These are phyloP conservation scores for Trisateles emortualis DNA, from an alignment of 2,888 invertebrate genomes.

Conservation along the genomic window DNA sequence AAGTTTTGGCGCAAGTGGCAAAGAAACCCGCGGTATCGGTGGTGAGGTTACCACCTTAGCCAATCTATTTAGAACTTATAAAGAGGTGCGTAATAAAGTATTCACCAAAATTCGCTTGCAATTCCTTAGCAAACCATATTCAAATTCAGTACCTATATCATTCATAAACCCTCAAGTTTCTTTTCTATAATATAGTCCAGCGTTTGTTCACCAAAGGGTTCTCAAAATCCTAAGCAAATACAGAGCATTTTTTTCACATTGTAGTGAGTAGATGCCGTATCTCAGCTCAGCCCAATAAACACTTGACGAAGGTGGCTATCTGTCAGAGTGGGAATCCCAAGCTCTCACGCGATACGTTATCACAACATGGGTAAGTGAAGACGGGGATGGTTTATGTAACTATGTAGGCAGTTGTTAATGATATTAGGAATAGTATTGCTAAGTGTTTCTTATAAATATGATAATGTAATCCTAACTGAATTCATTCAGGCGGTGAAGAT, in stretches of 20 bases:
- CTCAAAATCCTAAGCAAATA: constrained; percentile 32
- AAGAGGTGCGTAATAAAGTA: too few species aligned
- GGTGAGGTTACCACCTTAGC: too few species aligned
- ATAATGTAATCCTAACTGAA: too few species aligned
- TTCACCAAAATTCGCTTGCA: not conserved
- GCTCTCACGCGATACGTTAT: constrained; percentile 26
- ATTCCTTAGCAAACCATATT: not conserved
- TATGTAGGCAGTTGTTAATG: not conserved
- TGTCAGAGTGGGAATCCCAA: constrained; percentile 24
- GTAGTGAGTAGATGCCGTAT: constrained; percentile 21
- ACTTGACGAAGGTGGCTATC: constrained; percentile 60
- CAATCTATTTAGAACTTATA: too few species aligned
- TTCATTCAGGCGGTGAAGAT: too few species aligned
- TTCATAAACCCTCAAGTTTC: not conserved
- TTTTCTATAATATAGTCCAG: not conserved
- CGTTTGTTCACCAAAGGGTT: constrained; percentile 4
- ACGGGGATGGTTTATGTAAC: not conserved
- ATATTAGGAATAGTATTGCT: not conserved
- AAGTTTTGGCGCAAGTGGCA: too few species aligned
- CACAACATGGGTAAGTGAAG: constrained; percentile 21
- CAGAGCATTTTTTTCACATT: constrained; percentile 14
- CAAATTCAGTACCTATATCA: not conserved
- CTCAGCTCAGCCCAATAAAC: constrained; percentile 57
- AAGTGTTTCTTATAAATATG: too few species aligned
- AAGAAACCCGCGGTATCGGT: too few species aligned